phyloP scores from a whole-genome alignment of 2,888 invertebrate genomes.

The Druceiella hillmani region DNA sequence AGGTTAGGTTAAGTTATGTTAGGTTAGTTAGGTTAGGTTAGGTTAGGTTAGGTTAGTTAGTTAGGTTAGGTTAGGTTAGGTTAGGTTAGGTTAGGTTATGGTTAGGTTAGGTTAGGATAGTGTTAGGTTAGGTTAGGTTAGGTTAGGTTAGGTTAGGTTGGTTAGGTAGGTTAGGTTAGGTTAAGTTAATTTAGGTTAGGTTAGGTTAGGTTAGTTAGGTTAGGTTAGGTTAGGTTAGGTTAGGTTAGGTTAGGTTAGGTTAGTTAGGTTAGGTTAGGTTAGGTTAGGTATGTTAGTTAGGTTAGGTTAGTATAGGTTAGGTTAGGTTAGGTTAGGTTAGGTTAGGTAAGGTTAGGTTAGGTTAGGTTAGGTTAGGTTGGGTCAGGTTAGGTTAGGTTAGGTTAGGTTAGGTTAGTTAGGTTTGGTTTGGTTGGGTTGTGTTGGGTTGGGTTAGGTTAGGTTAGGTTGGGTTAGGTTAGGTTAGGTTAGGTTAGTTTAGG shows the following conservation, averaged over 20 bases:
- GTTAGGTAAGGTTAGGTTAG: too few relatives aligned
- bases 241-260: slow-evolving; percentile 25
- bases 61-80: slow-evolving; percentile 21
- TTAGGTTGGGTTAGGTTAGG: too few relatives aligned
- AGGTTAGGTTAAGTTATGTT: slow-evolving; percentile 26
- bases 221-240: slow-evolving; percentile 25
- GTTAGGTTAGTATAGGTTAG: too few relatives aligned
- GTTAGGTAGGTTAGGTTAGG: slow-evolving; percentile 17
- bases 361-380: too few relatives aligned
- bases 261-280: slow-evolving; percentile 26
- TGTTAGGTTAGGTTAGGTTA: slow-evolving; percentile 23
- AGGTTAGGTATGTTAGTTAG: too few relatives aligned
- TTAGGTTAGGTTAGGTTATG: slow-evolving; percentile 23
- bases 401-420: too few relatives aligned
- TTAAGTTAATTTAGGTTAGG: slow-evolving; percentile 21
- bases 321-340: too few relatives aligned
- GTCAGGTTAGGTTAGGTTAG: too few relatives aligned
- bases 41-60: slow-evolving; percentile 25
- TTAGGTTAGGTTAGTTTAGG: too few relatives aligned
- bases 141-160: slow-evolving; percentile 19
- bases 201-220: slow-evolving; percentile 23
- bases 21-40: slow-evolving; percentile 26
- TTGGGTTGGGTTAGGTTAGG: too few relatives aligned
- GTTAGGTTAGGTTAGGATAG: slow-evolving; percentile 10
- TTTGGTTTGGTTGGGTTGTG: too few relatives aligned